Base-by-base conservation (phyloP, 2,113 vertebrate species). In the Melanotaenia duboulayi region DNA sequence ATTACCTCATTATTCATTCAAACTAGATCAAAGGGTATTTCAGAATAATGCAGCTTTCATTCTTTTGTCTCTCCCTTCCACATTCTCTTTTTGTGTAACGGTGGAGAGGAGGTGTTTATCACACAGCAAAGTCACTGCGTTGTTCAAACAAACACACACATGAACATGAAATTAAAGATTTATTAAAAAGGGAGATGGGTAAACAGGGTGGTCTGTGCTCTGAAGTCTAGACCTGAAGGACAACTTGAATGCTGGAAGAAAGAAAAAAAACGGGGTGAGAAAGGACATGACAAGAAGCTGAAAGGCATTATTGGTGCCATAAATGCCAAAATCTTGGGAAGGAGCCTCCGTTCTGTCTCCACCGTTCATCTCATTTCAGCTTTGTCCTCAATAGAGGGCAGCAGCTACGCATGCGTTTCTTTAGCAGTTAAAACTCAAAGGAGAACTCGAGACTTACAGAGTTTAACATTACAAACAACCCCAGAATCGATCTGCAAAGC, bases 11-110 rank as follows among this genome's bases (percentile, higher is more conserved):
- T 87, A 81, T 78, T 78, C 76, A 81, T 65, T 66, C 72, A 56
- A 51, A 54, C 14, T 11, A 62, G 72, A 88, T 87, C 86, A 90
- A 85, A 87, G 82, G 66, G 73, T 51, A 48, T 74, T 68, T 80
- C 64, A 50, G 65, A 83, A 83, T 75, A 80, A 83, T 84, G 14
- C 40, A 56, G 40, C 68, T 74, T 76, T 65, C 49, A 59, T 80
- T 76, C 17, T 17, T 51, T 16, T 75, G 23, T 69, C 67, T 74
- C 48, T 22, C 32, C 25, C 42, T 25, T 42, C 62, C 66, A 70
- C 32, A 20, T 64, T 72, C 57, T 57, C 40, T 57, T 44, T 48
- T 42, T 70, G 50, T 67, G 25, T 54, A 3, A 7, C 57, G 13
- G 24, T 8, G 48, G 56, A 44, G 63, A 19, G 22, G 9, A 8